Percentiles rank a stretch among this genome's conserved stretches.
phyloP scores from a whole-genome alignment of 2,113 vertebrate species.

The Limnothrissa miodon region DNA sequence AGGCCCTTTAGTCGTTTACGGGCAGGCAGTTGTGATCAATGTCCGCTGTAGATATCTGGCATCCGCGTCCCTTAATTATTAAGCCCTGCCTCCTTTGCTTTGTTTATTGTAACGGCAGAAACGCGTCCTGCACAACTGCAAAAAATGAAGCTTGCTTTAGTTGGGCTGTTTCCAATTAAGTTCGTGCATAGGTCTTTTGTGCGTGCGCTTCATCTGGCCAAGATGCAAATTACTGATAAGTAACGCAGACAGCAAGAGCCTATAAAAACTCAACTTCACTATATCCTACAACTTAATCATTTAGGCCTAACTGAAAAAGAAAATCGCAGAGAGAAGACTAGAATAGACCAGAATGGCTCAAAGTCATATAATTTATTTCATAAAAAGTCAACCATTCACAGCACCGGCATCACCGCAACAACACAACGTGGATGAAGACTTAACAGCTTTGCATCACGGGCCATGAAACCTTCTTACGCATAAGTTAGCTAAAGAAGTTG shows the following conservation, averaged over 20 bases:
- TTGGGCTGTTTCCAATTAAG: background rate
- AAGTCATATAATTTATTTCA: background rate
- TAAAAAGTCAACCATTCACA: background rate
- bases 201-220: background rate
- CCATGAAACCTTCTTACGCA: background rate
- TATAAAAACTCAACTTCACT: no score
- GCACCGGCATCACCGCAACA: background rate
- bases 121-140: background rate
- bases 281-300: background rate
- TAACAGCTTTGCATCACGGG: background rate
- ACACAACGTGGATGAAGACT: background rate
- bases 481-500: background rate
- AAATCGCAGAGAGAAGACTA: background rate
- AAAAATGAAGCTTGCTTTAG: background rate
- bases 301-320: background rate
- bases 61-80: background rate
- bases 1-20: background rate
- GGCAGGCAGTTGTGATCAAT: background rate
- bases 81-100: conserved; percentile 1
- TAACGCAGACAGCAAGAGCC: no score
- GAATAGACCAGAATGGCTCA: background rate
- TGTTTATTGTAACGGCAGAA: background rate
- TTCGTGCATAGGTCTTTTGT: background rate
- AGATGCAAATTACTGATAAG: background rate
- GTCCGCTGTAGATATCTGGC: background rate